phyloP scores from a whole-genome alignment of 2,797 vertebrate genomes.

The Tarsius wallacei region DNA sequence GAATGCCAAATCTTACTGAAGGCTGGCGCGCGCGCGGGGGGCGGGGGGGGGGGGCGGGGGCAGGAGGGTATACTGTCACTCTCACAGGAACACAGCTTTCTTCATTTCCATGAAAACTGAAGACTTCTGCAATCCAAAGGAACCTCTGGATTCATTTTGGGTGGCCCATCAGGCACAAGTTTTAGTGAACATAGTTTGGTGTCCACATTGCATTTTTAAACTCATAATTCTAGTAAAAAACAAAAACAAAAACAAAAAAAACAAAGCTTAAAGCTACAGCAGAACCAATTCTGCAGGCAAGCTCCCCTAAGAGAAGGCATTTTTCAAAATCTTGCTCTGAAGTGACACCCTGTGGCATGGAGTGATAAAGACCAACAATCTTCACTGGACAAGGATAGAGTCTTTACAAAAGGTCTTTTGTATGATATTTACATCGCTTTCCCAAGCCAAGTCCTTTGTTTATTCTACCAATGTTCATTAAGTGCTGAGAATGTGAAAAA shows the following conservation, averaged over 20 bases:
- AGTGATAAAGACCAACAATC: neutral
- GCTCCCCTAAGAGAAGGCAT: neutral
- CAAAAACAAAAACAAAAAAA: neutral
- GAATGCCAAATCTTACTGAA: no score
- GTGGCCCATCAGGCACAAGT: neutral
- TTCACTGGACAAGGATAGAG: neutral
- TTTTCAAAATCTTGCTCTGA: neutral
- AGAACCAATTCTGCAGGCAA: neutral
- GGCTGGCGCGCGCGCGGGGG: no score
- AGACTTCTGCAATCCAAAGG: neutral
- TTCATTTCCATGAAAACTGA: neutral
- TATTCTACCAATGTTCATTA: neutral
- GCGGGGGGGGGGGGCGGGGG: no score
- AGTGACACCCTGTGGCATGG: conserved; percentile 53
- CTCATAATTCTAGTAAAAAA: neutral
- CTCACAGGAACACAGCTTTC: neutral
- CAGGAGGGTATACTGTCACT: neutral
- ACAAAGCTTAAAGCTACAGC: neutral
- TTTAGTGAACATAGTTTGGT: neutral
- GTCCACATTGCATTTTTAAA: neutral
- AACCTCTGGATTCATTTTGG: neutral
- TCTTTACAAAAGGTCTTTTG: neutral
- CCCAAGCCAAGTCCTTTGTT: no score
- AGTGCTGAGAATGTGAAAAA: neutral
- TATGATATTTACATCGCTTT: neutral